phyloP scores from a whole-genome alignment of 23 tunicate species.

The Trididemnum clinides region DNA sequence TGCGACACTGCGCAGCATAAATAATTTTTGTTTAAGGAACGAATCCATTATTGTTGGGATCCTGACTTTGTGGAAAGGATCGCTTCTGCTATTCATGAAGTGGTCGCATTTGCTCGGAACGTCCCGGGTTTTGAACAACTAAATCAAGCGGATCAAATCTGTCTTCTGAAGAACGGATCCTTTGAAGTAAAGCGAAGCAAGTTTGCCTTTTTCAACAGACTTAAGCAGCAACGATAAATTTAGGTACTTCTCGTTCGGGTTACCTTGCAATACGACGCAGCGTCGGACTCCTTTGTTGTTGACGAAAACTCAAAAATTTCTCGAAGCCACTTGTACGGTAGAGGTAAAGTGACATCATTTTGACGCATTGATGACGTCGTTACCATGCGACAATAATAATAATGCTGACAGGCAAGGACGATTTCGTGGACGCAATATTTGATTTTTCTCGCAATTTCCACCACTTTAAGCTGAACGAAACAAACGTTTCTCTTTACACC shows the following conservation, averaged over 20 bases:
- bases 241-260: constrained; percentile 56
- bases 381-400: too few relatives aligned
- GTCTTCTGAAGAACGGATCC: constrained; percentile 58
- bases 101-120: constrained; percentile 56
- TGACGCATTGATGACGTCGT: too few relatives aligned
- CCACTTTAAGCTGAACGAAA: constrained; percentile 38
- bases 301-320: constrained; percentile 9
- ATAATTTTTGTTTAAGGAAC: too few relatives aligned
- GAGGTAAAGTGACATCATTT: too few relatives aligned
- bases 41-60: background rate
- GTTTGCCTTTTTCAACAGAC: background rate
- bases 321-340: constrained; percentile 1
- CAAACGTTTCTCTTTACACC: constrained; percentile 52
- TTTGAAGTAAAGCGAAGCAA: constrained; percentile 92
- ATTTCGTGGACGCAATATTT: constrained; percentile 52
- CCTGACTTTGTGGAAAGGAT: background rate
- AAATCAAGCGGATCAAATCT: constrained; percentile 53
- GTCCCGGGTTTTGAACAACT: constrained; percentile 62
- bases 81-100: constrained; percentile 44
- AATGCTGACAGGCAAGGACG: constrained; percentile 4
- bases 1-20: too few relatives aligned
- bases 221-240: background rate
- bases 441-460: constrained; percentile 47
- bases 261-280: constrained; percentile 31
- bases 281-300: background rate